These are phyloP conservation scores for Oceanodroma tethys DNA, from an alignment of 2,113 vertebrate species.

Conservation along the genomic window DNA sequence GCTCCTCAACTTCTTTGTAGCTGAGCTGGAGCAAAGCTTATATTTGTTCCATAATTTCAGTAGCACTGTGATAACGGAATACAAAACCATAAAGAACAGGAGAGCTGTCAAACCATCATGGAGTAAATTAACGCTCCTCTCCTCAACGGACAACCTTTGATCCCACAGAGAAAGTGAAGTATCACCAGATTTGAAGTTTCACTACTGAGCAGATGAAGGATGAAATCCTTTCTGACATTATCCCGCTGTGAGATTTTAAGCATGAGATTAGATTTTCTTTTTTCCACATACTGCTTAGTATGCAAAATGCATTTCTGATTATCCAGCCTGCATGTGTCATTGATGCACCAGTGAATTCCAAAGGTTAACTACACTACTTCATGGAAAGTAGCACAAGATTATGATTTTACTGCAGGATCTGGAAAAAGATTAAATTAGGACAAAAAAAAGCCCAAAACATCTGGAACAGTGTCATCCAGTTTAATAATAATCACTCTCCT, in stretches of 20 bases:
- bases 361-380: slow-evolving; percentile 22
- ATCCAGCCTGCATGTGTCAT: not conserved
- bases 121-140: slow-evolving; percentile 12
- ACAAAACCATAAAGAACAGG: slow-evolving; percentile 27
- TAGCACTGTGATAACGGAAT: slow-evolving; percentile 43
- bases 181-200: slow-evolving; percentile 20
- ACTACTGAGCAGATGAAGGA: not conserved
- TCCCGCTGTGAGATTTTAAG: slow-evolving; percentile 30
- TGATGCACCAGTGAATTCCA: slow-evolving; percentile 17
- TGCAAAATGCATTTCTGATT: not conserved
- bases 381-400: not conserved
- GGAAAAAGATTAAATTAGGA: not conserved
- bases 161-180: not conserved
- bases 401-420: not conserved
- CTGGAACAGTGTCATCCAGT: not conserved
- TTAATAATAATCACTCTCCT: not conserved
- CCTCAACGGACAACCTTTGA: not conserved
- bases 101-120: not conserved
- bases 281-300: not conserved
- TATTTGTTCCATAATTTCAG: not conserved
- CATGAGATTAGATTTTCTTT: slow-evolving; percentile 11
- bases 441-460: not conserved
- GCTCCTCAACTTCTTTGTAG: not conserved
- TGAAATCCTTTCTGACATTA: slow-evolving; percentile 36
- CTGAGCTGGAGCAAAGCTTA: not conserved